Evolutionary conservation across 2,113 vertebrate species (phyloP), one percentile per base, ranked within the genome.

Genomic region (Phaethon lepturus): DNA sequence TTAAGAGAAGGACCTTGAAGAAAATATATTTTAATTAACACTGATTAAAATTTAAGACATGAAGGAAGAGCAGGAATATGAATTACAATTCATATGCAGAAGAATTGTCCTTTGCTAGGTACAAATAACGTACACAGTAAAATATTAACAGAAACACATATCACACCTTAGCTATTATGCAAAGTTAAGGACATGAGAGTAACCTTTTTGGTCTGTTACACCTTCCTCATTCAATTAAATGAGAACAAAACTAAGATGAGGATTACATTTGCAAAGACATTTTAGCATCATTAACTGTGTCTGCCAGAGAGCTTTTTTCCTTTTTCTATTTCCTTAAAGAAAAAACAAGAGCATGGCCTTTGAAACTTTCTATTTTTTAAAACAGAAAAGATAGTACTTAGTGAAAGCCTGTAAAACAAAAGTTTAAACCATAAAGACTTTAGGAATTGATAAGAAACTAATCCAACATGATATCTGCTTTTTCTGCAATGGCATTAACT

Each of bases 21-120:
- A 84, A 96, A 93, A 86, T 91, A 56, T 83, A 89, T 94, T 94
- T 96, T 97, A 97, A 97, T 96, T 97, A 96, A 83, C 67, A 53
- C 25, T 93, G 92, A 93, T 97, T 97, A 96, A 95, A 96, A 95
- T 90, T 84, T 91, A 88, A 91, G 79, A 83, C 0, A 0, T 47
- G 71, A 91, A 81, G 49, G 59, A 68, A 94, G 53, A 9, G 9
- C n/a, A 75, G 80, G 93, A 91, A 88, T 91, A 81, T 88, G 75
- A 95, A 97, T 93, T 92, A 73, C 62, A 77, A 86, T 90, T 91
- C 50, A 28, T 40, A 71, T 31, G 42, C 42, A 79, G 68, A 80
- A 94, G 50, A 88, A 66, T 3, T 4, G 9, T 93, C 82, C 75
- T 91, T 93, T 75, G 45, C 71, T 56, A 95, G 83, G 75, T 80